Evolutionary conservation across 2,113 vertebrate species (phyloP), one percentile per base, ranked within the genome.

Genomic region (Phylloscopus trochiloides): DNA sequence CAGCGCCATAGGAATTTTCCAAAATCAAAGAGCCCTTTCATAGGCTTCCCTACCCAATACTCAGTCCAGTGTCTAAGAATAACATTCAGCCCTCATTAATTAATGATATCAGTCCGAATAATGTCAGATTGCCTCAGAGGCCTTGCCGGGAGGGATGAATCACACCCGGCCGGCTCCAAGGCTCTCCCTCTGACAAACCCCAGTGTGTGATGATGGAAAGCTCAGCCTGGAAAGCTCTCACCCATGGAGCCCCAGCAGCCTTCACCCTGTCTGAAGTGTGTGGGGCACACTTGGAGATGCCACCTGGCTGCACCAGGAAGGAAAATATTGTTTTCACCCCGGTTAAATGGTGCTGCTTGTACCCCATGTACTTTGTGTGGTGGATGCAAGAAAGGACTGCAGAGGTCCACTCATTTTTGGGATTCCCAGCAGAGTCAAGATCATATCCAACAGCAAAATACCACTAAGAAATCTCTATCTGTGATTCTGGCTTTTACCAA

Each of bases 31-130:
- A 86, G 93, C 63, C 79, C 94, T 97, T 97, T 97, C 96, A 96
- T 92, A 94, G 92, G 43, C 63, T 96, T 52, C 85, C 85, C 85
- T 96, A 92, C 90, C 59, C 90, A 88, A 48, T 92, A 67, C 80
- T 89, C 89, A 81, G 92, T 75, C 89, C 95, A 96, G 76, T 57
- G 76, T 65, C 94, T 97, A 96, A 96, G 93, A 97, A 97, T 95
- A 97, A 97, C 94, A 94, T 94, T 55, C 92, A 94, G 61, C 86
- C 91, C 80, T 95, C 92, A 91, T 95, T 97, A 96, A 95, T 97
- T 97, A 97, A 97, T 97, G 92, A 89, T 97, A 97, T 96, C 96
- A 97, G 95, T 32, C 91, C 52, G 19, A 97, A 96, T 96, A 86
- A 97, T 94, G 95, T 97, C 95, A 92, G 66, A 93, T 89, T 96